Conservation (phyloP, 2,797 vertebrate genomes). For the Lacerta bilineata region DNA sequence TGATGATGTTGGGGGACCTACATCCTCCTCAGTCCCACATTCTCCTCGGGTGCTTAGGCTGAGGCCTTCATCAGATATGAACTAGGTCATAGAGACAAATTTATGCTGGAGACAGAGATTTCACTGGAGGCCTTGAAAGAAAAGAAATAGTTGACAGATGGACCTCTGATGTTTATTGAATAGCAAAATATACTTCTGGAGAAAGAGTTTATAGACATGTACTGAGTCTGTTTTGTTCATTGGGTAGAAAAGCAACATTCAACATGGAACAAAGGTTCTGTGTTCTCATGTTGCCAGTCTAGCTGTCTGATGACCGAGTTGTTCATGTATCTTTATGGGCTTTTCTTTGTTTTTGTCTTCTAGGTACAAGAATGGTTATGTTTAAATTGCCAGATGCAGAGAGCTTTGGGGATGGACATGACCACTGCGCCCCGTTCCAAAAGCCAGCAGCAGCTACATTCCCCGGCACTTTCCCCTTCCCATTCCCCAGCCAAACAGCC, state of each 20-base stretch:
- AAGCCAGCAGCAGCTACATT: conserved; percentile 97
- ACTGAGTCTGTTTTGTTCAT: not conserved
- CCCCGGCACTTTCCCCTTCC: conserved; percentile 83
- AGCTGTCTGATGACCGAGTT: not conserved
- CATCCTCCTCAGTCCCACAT: not conserved
- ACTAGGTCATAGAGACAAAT: not conserved
- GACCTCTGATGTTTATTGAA: not conserved
- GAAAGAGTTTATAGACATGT: not conserved
- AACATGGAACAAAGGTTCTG: not conserved
- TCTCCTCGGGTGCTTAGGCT: not conserved
- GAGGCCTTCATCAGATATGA: not conserved
- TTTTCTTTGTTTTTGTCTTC: conserved; percentile 34
- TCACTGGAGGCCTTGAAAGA: not conserved
- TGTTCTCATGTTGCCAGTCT: not conserved
- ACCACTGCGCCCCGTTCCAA: conserved; percentile 94
- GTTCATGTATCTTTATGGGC: conserved; percentile 9
- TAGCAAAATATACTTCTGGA: not conserved
- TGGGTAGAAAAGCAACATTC: not conserved
- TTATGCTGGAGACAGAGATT: not conserved
- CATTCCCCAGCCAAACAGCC: conserved; percentile 89
- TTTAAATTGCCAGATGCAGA: conserved; percentile 99
- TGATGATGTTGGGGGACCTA: not conserved
- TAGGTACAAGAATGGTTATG: conserved; percentile 99
- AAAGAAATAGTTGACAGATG: not conserved
- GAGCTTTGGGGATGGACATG: conserved; percentile 99